A percentile compares a stretch with the other conserved stretches of the same genome.
phyloP scores from a whole-genome alignment of 1,140 invertebrate species.

The Bombus breviceps region DNA sequence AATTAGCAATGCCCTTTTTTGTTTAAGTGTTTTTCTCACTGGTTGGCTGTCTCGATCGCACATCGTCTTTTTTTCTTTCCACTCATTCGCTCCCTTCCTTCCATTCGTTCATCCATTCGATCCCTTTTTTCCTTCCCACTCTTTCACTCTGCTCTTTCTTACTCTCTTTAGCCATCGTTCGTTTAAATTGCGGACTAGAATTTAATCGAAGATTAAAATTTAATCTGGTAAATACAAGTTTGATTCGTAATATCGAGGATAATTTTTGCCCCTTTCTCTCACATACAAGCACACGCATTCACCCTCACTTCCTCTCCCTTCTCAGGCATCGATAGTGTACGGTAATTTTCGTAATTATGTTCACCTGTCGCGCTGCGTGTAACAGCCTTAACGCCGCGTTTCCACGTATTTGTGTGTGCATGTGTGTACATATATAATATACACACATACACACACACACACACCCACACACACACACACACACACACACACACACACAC shows the following conservation, averaged over 20 bases:
- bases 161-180: constrained; percentile 39
- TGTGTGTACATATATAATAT: not conserved
- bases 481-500: too few species aligned
- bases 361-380: constrained; percentile 34
- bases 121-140: not conserved
- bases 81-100: not conserved
- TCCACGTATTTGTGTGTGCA: constrained; percentile 15
- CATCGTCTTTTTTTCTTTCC: not conserved
- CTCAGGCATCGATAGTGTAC: constrained; percentile 66
- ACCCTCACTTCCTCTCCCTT: constrained; percentile 44
- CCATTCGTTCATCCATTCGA: not conserved
- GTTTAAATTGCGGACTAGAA: constrained; percentile 80
- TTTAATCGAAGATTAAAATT: constrained; percentile 81
- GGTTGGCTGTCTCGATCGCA: constrained; percentile 42
- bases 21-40: constrained; percentile 54
- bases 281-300: constrained; percentile 43
- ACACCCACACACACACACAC: rapidly evolving
- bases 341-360: constrained; percentile 58
- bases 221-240: constrained; percentile 81
- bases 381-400: constrained; percentile 44
- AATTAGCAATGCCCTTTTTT: constrained; percentile 78
- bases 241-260: constrained; percentile 79
- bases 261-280: constrained; percentile 57
- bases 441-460: too few species aligned
- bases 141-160: not conserved